These are phyloP conservation scores for Cephus sareptanus DNA, from an alignment of 2,888 invertebrate species.

Conservation along the genomic window DNA sequence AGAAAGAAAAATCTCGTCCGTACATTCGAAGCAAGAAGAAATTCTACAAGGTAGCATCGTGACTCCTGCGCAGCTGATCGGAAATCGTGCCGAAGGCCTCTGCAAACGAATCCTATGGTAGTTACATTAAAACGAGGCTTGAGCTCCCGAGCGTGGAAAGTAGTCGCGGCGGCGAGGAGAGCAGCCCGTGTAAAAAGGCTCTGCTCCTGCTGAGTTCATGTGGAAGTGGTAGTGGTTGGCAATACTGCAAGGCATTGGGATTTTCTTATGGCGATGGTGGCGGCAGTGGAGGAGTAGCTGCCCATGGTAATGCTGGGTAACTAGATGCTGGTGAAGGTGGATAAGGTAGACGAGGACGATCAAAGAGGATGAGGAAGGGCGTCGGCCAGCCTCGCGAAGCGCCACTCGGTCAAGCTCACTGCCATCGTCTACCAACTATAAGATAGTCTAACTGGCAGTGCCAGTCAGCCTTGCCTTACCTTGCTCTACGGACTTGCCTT, in stretches of 20 bases:
- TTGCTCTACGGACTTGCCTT: slow-evolving; percentile 19
- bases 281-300: neutral
- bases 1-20: slow-evolving; percentile 2
- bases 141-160: too few species aligned
- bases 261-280: neutral
- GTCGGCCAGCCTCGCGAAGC: slow-evolving; percentile 63
- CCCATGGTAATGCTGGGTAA: too few species aligned
- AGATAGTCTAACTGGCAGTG: slow-evolving; percentile 16
- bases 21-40: too few species aligned
- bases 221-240: neutral
- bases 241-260: neutral
- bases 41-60: too few species aligned
- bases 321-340: slow-evolving; percentile 1
- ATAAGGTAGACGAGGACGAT: slow-evolving; percentile 15
- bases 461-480: slow-evolving; percentile 45
- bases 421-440: slow-evolving; percentile 48
- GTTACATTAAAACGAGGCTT: too few species aligned
- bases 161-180: too few species aligned
- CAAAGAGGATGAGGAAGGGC: slow-evolving; percentile 51
- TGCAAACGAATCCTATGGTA: too few species aligned
- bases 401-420: slow-evolving; percentile 63
- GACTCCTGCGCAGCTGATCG: too few species aligned
- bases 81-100: too few species aligned
- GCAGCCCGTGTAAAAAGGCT: too few species aligned
- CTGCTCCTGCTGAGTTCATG: too few species aligned